A percentile compares a stretch with the other conserved stretches of the same genome.
phyloP scores from a whole-genome alignment of 2,113 vertebrate genomes.

The Bubo scandiacus region DNA sequence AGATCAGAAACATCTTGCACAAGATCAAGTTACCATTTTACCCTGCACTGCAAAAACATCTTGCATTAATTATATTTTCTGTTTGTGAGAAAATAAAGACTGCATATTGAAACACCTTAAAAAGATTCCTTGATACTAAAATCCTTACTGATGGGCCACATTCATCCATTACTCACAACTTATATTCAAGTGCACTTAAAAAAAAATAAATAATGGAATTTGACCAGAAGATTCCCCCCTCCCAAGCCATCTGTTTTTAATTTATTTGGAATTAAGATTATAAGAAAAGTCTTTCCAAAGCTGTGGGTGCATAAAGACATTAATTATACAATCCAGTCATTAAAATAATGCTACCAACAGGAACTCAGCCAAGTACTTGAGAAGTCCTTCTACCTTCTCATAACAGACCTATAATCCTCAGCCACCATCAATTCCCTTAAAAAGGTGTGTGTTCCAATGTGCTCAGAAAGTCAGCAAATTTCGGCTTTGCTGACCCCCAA shows the following conservation, averaged over 20 bases:
- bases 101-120: background rate
- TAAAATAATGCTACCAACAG: background rate
- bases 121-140: background rate
- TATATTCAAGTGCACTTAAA: background rate
- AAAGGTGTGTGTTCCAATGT: background rate
- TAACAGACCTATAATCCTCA: background rate
- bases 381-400: background rate
- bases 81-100: background rate
- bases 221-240: background rate
- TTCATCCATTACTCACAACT: background rate
- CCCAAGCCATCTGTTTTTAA: background rate
- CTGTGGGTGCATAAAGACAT: background rate
- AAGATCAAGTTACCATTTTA: constrained; percentile 18
- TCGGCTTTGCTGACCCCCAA: background rate
- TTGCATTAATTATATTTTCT: background rate
- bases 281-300: background rate
- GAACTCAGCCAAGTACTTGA: background rate
- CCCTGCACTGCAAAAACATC: background rate
- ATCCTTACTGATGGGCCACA: background rate
- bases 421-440: background rate
- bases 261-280: constrained; percentile 30
- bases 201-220: background rate
- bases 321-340: constrained; percentile 1
- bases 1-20: background rate
- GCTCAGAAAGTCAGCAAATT: background rate